A percentile compares a stretch with the other conserved stretches of the same genome.
These are phyloP conservation scores for Amphilophus citrinellus DNA, from an alignment of 2,113 vertebrate genomes.

Conservation along the genomic window DNA sequence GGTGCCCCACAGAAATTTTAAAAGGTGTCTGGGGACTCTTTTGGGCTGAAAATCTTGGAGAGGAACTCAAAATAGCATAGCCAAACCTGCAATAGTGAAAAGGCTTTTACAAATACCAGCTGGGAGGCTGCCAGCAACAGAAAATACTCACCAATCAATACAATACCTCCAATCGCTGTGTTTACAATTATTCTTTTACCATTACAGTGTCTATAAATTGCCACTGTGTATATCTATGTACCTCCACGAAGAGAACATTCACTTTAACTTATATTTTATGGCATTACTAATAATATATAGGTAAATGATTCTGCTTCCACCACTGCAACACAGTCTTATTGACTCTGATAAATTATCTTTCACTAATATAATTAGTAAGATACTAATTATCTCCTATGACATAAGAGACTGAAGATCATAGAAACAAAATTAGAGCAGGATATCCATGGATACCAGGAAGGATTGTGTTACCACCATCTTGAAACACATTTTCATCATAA, in stretches of 20 bases:
- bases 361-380: not conserved
- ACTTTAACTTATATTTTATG: not conserved
- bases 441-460: not conserved
- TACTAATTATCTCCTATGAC: not conserved
- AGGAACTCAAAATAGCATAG: not conserved
- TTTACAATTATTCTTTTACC: too few species aligned
- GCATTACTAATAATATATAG: not conserved
- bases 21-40: not conserved
- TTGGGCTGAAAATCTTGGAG: too few species aligned
- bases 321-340: not conserved
- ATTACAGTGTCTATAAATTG: too few species aligned
- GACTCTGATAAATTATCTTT: not conserved
- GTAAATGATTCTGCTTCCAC: not conserved
- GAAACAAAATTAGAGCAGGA: not conserved
- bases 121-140: not conserved
- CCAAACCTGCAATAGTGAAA: not conserved
- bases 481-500: not conserved
- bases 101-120: not conserved
- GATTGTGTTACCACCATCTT: not conserved
- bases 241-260: not conserved
- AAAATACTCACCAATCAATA: not conserved
- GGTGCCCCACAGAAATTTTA: accelerated
- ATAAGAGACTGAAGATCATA: not conserved
- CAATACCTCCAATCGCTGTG: accelerated
- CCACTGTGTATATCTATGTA: not conserved